Evolutionary conservation across 2,797 vertebrate species (phyloP).

Genomic region (Lindbergichthys nudifrons): DNA sequence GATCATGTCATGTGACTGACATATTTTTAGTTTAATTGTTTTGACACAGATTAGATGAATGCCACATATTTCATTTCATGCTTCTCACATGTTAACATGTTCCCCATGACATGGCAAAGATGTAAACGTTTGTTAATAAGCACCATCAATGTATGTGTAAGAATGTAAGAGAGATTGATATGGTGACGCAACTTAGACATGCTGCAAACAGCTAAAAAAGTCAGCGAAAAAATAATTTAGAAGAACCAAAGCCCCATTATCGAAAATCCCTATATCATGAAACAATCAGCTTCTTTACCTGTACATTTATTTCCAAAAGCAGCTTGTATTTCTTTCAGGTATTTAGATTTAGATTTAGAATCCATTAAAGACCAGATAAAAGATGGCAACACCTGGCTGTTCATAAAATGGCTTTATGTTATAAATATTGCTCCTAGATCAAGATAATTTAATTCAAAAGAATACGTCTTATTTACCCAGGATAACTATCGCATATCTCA

Average conservation of each 20-base stretch:
- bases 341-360: neutral
- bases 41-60: neutral
- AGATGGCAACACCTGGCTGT: neutral
- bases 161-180: no score
- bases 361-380: neutral
- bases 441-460: constrained; percentile 4
- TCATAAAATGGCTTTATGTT: neutral
- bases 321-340: neutral
- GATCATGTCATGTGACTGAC: no score
- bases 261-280: neutral
- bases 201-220: neutral
- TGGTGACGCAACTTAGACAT: no score
- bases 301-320: neutral
- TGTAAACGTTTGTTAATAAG: no score
- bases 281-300: neutral
- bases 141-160: no score
- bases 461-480: neutral
- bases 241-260: neutral
- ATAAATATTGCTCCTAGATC: neutral
- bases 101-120: no score
- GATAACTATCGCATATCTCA: constrained; percentile 16
- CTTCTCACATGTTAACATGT: no score
- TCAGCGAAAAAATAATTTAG: neutral
- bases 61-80: no score
- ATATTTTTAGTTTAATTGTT: no score